A percentile compares a stretch with the other conserved stretches of the same genome.
phyloP scores from a whole-genome alignment of 2,797 vertebrate genomes.

The Vespertilio murinus region DNA sequence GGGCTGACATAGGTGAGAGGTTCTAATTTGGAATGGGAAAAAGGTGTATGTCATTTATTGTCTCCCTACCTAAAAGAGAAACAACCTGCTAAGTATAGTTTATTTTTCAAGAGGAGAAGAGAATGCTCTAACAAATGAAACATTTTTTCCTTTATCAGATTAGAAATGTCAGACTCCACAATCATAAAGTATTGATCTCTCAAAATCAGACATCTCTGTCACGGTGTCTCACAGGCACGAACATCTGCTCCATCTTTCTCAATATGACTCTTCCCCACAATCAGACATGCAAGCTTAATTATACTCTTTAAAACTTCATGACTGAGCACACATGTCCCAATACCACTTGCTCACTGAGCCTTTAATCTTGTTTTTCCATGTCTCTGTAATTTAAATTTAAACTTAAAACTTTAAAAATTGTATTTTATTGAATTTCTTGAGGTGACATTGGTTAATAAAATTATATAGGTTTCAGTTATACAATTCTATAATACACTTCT shows the following conservation, averaged over 20 bases:
- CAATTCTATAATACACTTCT: background rate
- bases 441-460: background rate
- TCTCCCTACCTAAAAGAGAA: slow-evolving; percentile 27
- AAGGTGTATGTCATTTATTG: background rate
- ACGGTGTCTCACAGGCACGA: slow-evolving; percentile 12
- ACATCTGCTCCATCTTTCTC: slow-evolving; percentile 61
- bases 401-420: background rate
- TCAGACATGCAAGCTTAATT: slow-evolving; percentile 62
- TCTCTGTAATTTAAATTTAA: slow-evolving; percentile 51
- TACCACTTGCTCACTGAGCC: background rate
- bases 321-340: slow-evolving; percentile 37
- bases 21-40: background rate
- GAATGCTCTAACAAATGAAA: background rate
- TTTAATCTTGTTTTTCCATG: slow-evolving; percentile 53
- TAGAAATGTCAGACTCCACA: slow-evolving; percentile 33
- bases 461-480: background rate
- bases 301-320: slow-evolving; percentile 55
- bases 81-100: background rate
- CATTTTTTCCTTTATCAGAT: slow-evolving; percentile 28
- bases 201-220: slow-evolving; percentile 41
- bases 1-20: background rate
- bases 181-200: slow-evolving; percentile 61
- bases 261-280: slow-evolving; percentile 52
- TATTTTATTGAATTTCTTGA: background rate
- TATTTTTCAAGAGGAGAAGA: background rate